Evolutionary conservation across 2,113 vertebrate species (phyloP), one percentile per base, ranked within the genome.

Genomic region (Hippocampus guttulatus): DNA sequence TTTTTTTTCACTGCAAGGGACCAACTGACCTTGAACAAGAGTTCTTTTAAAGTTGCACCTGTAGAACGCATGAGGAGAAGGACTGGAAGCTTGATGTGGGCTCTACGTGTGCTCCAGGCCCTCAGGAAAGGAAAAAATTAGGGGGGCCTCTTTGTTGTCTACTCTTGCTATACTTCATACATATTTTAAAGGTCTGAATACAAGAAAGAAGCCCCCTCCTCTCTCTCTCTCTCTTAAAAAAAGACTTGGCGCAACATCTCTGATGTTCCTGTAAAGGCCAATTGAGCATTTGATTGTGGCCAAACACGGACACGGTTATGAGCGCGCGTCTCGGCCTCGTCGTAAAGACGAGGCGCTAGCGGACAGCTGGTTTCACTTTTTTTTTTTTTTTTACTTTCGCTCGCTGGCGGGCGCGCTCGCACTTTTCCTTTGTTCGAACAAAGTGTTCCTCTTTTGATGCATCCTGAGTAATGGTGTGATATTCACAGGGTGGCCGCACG

Each of bases 341-440:
- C 79, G 16, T 82, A 75, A 89, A 91, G 89, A 88, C 78, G 91
- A 88, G 84, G 88, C 82, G 67, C 87, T 86, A 91, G 89, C 88
- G 86, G 84, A 92, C 94, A 95, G 93, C 91, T 96, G 94, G 88
- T 94, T 95, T 90, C 85, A 94, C 92, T 95, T 92, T 89, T 90
- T 64, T 45, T 64, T 45, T 64, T 64, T 10, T 43, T 43, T 38
- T 10, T 14, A 25, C 23, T 58, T 58, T 62, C 68, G 40, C 27
- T 49, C 70, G 69, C 52, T 60, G 41, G 49, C 38, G 15, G 41
- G 49, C 38, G 15, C 47, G 23, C 62, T 40, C 67, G 20, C 67
- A 63, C 57, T 83, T 78, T 38, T 77, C 74, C 68, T 81, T 84
- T 93, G 91, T 88, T 80, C 79, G 75, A 87, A 79, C 85, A 80